Conservation (phyloP, 2,888 invertebrate genomes). For the Orchestes rusci region DNA sequence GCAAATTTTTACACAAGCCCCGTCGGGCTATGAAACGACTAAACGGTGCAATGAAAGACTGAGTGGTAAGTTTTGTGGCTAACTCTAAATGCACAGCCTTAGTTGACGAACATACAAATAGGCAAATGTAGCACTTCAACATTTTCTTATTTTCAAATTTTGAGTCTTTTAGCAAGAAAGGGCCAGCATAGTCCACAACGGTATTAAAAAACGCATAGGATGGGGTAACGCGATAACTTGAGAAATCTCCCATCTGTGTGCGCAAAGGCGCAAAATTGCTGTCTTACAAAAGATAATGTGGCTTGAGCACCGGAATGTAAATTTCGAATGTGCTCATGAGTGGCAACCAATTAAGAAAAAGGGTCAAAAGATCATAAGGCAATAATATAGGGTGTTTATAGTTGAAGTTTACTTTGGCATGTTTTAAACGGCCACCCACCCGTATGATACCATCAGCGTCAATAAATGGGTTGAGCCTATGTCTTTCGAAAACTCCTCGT, state of each 20-base stretch:
- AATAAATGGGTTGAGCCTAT: background rate
- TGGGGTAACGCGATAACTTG: slow-evolving; percentile 4
- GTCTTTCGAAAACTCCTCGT: too few species aligned
- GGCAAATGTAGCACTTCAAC: background rate
- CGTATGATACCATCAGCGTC: background rate
- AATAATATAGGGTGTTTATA: background rate
- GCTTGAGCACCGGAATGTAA: background rate
- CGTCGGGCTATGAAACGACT: slow-evolving; percentile 21
- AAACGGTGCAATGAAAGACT: background rate
- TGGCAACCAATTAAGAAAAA: background rate
- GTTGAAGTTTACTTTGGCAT: background rate
- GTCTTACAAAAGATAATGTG: background rate
- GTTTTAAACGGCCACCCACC: background rate
- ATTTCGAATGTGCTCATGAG: background rate
- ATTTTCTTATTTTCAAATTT: background rate
- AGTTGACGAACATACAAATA: too few species aligned
- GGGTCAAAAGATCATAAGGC: background rate
- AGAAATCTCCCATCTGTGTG: background rate
- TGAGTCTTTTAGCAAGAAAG: slow-evolving; percentile 16
- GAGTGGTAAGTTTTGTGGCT: background rate
- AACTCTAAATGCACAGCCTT: too few species aligned
- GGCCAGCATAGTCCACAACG: slow-evolving; percentile 28
- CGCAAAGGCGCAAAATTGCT: background rate
- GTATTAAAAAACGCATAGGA: slow-evolving; percentile 25
- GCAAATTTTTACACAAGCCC: slow-evolving; percentile 15